Base-by-base conservation (phyloP, 2,113 vertebrate species). In the Ophthalmolycus amberensis region DNA sequence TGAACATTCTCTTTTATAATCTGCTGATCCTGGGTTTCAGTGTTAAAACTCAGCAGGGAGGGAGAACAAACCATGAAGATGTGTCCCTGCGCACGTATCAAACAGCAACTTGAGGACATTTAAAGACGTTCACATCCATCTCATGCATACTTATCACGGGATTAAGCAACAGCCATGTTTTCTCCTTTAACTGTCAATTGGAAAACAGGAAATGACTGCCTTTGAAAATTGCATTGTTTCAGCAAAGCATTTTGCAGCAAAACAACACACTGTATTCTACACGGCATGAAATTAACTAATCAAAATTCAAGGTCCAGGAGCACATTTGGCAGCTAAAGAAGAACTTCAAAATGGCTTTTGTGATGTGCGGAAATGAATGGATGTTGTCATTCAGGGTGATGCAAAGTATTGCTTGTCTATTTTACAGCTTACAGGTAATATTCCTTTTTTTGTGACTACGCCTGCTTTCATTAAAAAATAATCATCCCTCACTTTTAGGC, bases 391-490 rank as follows among this genome's bases (percentile, higher is more conserved):
- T 91, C 82, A 60, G 67, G 74, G 67, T 78, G 77, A 89, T 79
- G 89, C 83, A 90, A 90, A 85, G 75, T 70, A 83, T 68, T 84
- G 82, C 88, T 90, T 91, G 89, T 92, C 87, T 91, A 80, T 92
- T 92, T 88, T 81, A 83, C 85, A 91, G 89, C 83, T 90, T 93
- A 86, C 92, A 92, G 92, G 91, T 93, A 87, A 91, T 85, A 82
- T 88, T 88, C 56, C 18, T 85, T 87, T 75, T 69, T 75, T 77
- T 5, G 79, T 34, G 75, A 80, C 85, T 81, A 77, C 60, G 69
- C 80, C 74, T 82, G 46, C 81, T 93, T 94, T 94, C 93, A 94
- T 94, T 94, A 94, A 94, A 95, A 94, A 93, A 94, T 94, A 94
- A 95, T 94, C 91, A 94, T 89, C 89, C 88, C 69, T 90, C 91